Evolutionary conservation across 2,797 vertebrate species (phyloP), one percentile per base, ranked within the genome.

Genomic region (Oophaga sylvatica): DNA sequence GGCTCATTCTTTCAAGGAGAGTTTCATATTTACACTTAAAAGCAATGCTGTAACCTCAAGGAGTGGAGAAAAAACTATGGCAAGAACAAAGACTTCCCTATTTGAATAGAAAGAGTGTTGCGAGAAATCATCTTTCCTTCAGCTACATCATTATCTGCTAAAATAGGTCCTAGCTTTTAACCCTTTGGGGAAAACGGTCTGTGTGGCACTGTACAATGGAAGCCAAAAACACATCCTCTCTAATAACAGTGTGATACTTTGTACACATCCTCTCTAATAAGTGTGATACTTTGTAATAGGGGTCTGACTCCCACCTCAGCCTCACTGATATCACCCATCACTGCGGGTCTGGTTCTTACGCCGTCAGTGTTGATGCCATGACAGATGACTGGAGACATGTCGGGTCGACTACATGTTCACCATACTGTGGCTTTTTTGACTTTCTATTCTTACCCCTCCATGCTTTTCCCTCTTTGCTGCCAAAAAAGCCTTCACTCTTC

Each of bases 11-110:
- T 89, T 89, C 71, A 89, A 83, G 63, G 73, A 81, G 71, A 86
- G 79, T 62, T 70, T 82, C 76, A 62, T 86, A 89, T 89, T 89
- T 89, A 89, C 84, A 89, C 88, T 89, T 89, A 83, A 89, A 89
- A 89, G 88, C 70, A 82, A 83, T 78, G 67, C 73, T 78, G 76
- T 86, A 89, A 89, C 88, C 88, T 89, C 80, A 79, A 89, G 84
- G 71, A 89, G 88, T 41, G 88, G 62, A 79, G 84, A 86, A 86
- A 68, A 82, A 76, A 89, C 59, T 31, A 84, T 35, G 79, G 87
- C 13, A 71, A 78, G 88, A 89, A 89, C 88, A 89, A 89, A 89
- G 84, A 59, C 13, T 3, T 60, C 63, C 78, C 71, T 82, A 78
- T 89, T 82, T 85, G 63, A 83, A 89, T 89, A 83, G 84, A 15